These are phyloP conservation scores for Abscondita cerata DNA, from an alignment of 2,888 invertebrate species.

Conservation along the genomic window DNA sequence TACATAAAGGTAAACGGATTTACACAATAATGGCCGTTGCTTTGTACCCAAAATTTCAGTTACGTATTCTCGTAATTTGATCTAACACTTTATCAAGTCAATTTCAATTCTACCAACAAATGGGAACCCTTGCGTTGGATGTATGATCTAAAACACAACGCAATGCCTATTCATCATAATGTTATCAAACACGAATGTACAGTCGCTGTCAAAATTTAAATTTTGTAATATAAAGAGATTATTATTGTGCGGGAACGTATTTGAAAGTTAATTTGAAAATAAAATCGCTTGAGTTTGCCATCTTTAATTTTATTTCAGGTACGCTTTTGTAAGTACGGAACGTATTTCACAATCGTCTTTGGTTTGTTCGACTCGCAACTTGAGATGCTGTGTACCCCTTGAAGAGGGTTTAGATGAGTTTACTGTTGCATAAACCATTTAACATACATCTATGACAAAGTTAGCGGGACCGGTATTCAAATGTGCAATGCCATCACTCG, in stretches of 20 bases:
- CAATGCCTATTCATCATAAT: constrained; percentile 34
- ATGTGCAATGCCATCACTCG: constrained; percentile 41
- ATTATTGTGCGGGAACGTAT: too few relatives aligned
- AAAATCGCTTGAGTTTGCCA: too few relatives aligned
- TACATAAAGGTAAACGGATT: constrained; percentile 31
- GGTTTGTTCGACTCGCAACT: constrained; percentile 15
- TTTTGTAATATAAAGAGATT: too few relatives aligned
- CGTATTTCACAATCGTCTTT: constrained; percentile 5
- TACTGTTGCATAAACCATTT: constrained; percentile 59
- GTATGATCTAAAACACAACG: constrained; percentile 31
- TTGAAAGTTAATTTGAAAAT: too few relatives aligned
- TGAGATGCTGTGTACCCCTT: constrained; percentile 20
- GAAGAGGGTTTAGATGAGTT: constrained; percentile 41
- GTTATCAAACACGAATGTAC: constrained; percentile 35
- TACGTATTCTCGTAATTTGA: constrained; percentile 24
- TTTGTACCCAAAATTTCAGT: constrained; percentile 27
- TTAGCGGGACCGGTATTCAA: constrained; percentile 47
- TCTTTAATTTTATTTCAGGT: too few relatives aligned
- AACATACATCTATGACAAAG: constrained; percentile 57
- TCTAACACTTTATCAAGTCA: constrained; percentile 32
- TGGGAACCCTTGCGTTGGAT: constrained; percentile 7
- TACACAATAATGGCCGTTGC: constrained; percentile 28
- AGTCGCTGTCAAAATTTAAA: too few relatives aligned
- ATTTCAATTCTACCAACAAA: constrained; percentile 29
- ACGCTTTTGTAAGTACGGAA: too few relatives aligned